A percentile compares a stretch with the other conserved stretches of the same genome.
Conservation (phyloP, 1,140 invertebrate species). For the Lucilia sericata region DNA sequence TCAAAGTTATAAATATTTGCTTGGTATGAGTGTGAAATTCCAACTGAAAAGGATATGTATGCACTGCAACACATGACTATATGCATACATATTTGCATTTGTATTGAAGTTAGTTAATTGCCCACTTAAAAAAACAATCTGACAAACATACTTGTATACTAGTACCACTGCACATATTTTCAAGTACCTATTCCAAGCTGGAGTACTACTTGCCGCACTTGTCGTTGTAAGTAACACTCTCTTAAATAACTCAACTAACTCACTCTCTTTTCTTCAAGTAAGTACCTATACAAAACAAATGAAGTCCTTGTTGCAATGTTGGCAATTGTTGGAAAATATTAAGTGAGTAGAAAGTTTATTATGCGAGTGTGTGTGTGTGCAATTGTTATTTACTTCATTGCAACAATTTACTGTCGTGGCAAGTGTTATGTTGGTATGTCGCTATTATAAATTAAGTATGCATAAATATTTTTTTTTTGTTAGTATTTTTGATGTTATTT, state of each 20-base stretch:
- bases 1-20: no score
- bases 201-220: neutral
- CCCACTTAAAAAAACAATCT: slow-evolving; percentile 1
- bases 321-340: no score
- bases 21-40: no score
- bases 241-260: neutral
- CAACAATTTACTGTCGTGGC: neutral
- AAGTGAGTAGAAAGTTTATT: no score
- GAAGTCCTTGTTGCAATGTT: no score
- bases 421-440: neutral
- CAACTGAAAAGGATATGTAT: no score
- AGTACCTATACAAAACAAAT: no score
- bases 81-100: neutral
- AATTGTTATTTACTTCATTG: neutral
- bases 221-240: neutral
- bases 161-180: neutral
- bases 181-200: neutral
- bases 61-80: neutral
- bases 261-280: no score
- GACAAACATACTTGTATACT: neutral
- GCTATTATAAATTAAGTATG: neutral
- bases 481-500: neutral
- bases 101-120: slow-evolving; percentile 8
- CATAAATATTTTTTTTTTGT: neutral
- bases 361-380: no score